A percentile compares a stretch with the other conserved stretches of the same genome.
These are phyloP conservation scores for Trematocara stigmaticum DNA, from an alignment of 2,113 vertebrate species.

Conservation along the genomic window DNA sequence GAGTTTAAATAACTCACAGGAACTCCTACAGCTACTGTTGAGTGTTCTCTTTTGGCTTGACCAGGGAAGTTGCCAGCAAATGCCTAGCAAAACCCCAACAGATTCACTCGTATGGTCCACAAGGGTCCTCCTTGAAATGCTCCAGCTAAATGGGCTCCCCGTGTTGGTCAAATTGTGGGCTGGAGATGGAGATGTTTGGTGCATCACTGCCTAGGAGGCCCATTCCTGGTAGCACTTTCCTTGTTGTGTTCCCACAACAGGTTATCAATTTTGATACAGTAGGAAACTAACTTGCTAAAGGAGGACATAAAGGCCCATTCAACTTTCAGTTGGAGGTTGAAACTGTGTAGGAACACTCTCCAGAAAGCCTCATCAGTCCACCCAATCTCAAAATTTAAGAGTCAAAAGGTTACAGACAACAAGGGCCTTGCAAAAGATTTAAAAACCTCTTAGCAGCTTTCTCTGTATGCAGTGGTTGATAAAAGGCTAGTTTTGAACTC, in stretches of 20 bases:
- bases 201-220: background rate
- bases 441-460: background rate
- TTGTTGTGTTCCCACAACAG: background rate
- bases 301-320: accelerated
- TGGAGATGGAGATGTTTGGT: background rate
- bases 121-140: background rate
- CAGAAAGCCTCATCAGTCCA: background rate
- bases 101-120: background rate
- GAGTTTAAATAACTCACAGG: background rate
- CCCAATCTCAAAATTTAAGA: background rate
- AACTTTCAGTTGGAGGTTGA: background rate
- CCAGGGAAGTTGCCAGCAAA: background rate
- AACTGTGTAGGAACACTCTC: background rate
- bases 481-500: background rate
- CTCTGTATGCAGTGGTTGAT: background rate
- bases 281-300: background rate
- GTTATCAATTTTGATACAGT: background rate
- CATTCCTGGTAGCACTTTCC: background rate
- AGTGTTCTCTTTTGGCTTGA: background rate
- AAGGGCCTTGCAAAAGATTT: background rate
- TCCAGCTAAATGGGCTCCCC: too few species aligned
- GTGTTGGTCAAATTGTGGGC: background rate
- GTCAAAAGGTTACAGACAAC: background rate
- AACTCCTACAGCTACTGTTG: background rate
- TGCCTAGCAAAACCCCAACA: background rate